phyloP scores from a whole-genome alignment of 2,113 vertebrate species.

The Cyprinodon brontotheroides region DNA sequence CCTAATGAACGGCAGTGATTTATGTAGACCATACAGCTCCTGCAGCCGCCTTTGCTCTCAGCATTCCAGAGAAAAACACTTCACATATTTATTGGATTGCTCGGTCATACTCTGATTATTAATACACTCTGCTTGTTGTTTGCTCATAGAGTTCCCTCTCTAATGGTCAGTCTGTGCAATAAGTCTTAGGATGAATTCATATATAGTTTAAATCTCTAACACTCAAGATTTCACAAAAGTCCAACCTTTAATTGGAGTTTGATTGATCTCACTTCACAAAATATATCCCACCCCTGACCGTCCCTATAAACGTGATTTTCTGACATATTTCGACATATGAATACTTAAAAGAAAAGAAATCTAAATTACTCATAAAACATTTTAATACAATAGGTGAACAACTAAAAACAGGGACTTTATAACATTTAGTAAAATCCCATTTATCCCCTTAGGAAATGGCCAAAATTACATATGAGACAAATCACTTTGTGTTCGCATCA shows the following conservation, averaged over 20 bases:
- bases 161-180: background rate
- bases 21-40: background rate
- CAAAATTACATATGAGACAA: too few relatives aligned
- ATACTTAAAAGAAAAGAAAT: background rate
- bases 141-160: background rate
- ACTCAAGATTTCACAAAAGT: background rate
- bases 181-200: background rate
- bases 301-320: background rate
- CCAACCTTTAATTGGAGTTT: background rate
- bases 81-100: constrained; percentile 1
- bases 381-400: too few relatives aligned
- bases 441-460: too few relatives aligned
- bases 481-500: too few relatives aligned
- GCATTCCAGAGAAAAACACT: background rate
- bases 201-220: background rate
- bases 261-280: background rate
- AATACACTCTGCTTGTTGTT: constrained; percentile 3
- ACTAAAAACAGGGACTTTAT: too few relatives aligned
- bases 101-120: background rate
- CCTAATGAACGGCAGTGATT: background rate
- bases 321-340: background rate
- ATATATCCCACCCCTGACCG: background rate
- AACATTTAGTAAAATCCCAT: too few relatives aligned
- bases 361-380: too few relatives aligned
- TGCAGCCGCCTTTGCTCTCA: constrained; percentile 1